A percentile compares a stretch with the other conserved stretches of the same genome.
phyloP scores from a whole-genome alignment of 1,140 invertebrate species.

The Scaptomyza montana region DNA sequence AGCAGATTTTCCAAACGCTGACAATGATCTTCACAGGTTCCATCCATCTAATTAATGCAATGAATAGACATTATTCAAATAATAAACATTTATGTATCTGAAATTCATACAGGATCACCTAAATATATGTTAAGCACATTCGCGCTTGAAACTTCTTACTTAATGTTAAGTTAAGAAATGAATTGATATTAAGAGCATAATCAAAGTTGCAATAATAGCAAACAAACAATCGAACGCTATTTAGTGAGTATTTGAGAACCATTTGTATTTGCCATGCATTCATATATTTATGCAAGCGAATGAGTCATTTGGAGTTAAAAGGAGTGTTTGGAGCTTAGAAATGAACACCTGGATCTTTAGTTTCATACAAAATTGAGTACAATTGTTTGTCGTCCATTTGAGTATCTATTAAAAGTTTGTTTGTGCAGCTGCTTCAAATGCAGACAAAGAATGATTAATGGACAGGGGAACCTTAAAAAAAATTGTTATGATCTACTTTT shows the following conservation, averaged over 20 bases:
- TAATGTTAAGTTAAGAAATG: too few relatives aligned
- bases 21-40: constrained; percentile 73
- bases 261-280: background rate
- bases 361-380: background rate
- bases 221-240: background rate
- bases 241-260: background rate
- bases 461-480: background rate
- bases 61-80: too few relatives aligned
- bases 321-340: constrained; percentile 1
- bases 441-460: background rate
- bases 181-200: too few relatives aligned
- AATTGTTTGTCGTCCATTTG: background rate
- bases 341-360: constrained; percentile 12
- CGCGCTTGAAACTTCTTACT: too few relatives aligned
- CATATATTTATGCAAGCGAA: background rate
- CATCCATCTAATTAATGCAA: constrained; percentile 54
- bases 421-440: constrained; percentile 7
- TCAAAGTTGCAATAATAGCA: background rate
- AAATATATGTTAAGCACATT: too few relatives aligned
- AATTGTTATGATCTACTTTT: background rate
- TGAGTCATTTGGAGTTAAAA: constrained; percentile 14
- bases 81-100: too few relatives aligned
- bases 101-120: too few relatives aligned
- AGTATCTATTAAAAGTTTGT: background rate
- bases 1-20: constrained; percentile 63